Evolutionary conservation across 2,113 vertebrate genomes (phyloP).

Genomic region (Colinus virginianus): DNA sequence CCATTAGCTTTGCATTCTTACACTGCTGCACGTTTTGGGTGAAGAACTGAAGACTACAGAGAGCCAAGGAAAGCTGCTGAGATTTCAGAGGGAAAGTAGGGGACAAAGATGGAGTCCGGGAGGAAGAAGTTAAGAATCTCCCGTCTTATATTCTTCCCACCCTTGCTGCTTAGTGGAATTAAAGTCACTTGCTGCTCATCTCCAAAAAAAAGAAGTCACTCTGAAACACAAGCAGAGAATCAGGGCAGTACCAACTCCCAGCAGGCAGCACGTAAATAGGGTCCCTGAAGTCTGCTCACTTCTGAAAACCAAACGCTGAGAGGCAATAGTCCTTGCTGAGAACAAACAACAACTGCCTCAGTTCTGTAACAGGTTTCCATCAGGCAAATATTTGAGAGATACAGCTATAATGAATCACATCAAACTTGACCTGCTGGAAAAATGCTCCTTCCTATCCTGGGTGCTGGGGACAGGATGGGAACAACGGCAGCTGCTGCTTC

Average conservation of each 20-base stretch:
- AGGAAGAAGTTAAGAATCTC: not conserved
- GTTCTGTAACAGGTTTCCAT: not conserved
- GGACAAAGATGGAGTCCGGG: not conserved
- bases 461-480: not conserved
- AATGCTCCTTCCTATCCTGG: not conserved
- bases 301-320: not conserved
- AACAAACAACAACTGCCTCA: not conserved
- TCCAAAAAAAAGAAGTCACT: not conserved
- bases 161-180: not conserved
- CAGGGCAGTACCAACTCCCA: not conserved
- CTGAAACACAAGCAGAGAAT: not conserved
- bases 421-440: not conserved
- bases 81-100: not conserved
- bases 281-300: not conserved
- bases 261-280: not conserved
- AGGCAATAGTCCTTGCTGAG: not conserved
- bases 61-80: not conserved
- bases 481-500: not conserved
- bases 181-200: not conserved
- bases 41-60: rapidly evolving
- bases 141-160: not conserved
- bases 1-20: not conserved
- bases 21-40: not conserved
- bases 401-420: not conserved
- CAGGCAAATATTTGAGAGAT: not conserved